Conservation (phyloP, 2,113 vertebrate genomes). For the Microcebus lehilahytsara region DNA sequence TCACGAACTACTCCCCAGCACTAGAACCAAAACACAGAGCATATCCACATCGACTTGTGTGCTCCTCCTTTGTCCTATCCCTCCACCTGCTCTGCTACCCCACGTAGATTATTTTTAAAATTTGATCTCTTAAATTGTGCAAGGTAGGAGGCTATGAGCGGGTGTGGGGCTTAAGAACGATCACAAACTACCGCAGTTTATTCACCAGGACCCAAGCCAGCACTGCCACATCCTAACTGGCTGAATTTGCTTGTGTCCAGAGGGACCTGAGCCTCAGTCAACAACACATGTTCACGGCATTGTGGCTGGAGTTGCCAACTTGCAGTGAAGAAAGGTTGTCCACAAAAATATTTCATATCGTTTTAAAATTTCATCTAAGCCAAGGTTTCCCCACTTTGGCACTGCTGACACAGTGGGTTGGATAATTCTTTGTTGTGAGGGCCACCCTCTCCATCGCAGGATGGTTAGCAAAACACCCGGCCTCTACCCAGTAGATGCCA, state of each 20-base stretch:
- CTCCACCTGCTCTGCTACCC: neutral
- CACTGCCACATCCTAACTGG: neutral
- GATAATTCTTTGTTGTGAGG: neutral
- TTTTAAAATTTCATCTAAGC: slow-evolving; percentile 6
- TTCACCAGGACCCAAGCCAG: neutral
- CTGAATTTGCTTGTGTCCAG: neutral
- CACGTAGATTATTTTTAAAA: neutral
- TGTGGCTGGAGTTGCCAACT: neutral
- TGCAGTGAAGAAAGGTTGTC: neutral
- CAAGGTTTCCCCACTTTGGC: neutral
- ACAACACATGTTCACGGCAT: neutral
- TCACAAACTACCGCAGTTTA: neutral
- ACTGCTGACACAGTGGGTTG: neutral
- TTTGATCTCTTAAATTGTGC: neutral
- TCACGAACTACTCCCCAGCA: neutral
- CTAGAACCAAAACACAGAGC: neutral
- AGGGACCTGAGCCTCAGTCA: neutral
- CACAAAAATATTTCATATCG: neutral
- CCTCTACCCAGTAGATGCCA: neutral
- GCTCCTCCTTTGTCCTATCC: neutral
- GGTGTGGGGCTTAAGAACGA: neutral
- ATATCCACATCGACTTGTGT: neutral
- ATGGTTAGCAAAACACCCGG: neutral
- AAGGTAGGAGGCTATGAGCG: neutral
- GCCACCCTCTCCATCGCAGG: neutral